Evolutionary conservation across 2,888 invertebrate genomes (phyloP), one percentile per base, ranked within the genome.

Genomic region (Drosophila kanekoi): DNA sequence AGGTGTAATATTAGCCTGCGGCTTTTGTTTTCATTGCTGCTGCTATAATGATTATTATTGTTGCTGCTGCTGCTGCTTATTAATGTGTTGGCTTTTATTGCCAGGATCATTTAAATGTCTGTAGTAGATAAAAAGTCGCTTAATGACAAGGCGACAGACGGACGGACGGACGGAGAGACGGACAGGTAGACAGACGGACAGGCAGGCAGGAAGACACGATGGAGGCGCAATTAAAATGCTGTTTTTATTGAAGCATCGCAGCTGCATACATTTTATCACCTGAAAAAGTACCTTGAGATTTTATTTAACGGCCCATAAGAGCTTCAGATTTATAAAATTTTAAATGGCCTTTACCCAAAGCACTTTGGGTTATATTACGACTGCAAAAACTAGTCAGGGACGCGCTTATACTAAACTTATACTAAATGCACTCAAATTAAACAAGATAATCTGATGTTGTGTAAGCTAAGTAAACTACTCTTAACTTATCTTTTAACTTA

Each of bases 61-160:
- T 35, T 59, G 56, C 4, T 48, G 32, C 35, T 52, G 60, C 5
- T 52, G 40, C 11, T 62, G 51, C 38, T 79, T 64, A 64, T 64
- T 59, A 64, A 65, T 70, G 71, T 58, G 53, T 14, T 62, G 59
- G 20, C 52, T 67, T 74, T 75, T 78, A 78, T 72, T 54, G 62
- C 60, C 81, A 72, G 89, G 86, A 89, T 79, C 82, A 72, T 84
- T 87, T 81, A 70, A 81, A 73, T 81, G 74, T 56, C 78, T 69
- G 57, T 14, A 54, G 71, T 72, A 77, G 70, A 72, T 81, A 87
- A 77, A 87, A 70, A 70, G 45, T 45, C 16, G 53, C 62, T 76
- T 87, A 89, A 87, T 87, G 88, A 81, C 86, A 60, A 8, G 8
- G 23, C 23, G 49, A 20, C 43, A 33, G 9, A n/a, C n/a, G 11